Conservation (phyloP, 2,888 invertebrate species). For the Taphrorychus bicolor region DNA sequence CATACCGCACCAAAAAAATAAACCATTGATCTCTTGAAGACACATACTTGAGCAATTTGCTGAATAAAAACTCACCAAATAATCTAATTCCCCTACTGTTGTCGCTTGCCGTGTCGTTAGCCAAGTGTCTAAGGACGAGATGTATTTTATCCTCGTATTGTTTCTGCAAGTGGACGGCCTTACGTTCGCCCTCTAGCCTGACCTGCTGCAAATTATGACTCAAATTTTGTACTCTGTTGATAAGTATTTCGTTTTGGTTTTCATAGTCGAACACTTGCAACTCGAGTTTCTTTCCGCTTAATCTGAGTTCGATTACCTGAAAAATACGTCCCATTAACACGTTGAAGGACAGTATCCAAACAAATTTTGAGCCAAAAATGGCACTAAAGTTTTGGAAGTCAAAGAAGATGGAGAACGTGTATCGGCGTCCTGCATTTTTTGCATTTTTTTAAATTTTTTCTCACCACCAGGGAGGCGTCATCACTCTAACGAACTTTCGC, state of each 20-base stretch:
- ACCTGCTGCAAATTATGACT: slow-evolving; percentile 73
- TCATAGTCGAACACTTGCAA: slow-evolving; percentile 74
- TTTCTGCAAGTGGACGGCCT: slow-evolving; percentile 66
- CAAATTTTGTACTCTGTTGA: slow-evolving; percentile 72
- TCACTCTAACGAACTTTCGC: no score
- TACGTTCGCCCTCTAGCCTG: slow-evolving; percentile 69
- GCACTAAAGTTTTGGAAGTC: no score
- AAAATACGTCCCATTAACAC: neutral
- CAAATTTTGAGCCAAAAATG: no score
- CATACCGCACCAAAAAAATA: slow-evolving; percentile 5
- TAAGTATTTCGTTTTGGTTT: slow-evolving; percentile 74
- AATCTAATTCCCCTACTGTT: slow-evolving; percentile 22
- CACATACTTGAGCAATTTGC: neutral
- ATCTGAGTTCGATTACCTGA: slow-evolving; percentile 67
- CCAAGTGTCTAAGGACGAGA: slow-evolving; percentile 63
- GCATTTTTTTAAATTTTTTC: no score
- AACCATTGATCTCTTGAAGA: neutral
- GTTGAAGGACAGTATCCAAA: neutral
- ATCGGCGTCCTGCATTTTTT: no score
- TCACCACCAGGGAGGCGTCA: no score
- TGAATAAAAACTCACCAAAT: slow-evolving; percentile 22
- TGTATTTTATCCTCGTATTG: slow-evolving; percentile 72
- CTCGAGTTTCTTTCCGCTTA: slow-evolving; percentile 67
- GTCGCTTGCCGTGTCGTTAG: slow-evolving; percentile 50
- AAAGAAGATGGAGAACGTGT: no score